Evolutionary conservation across 2,113 vertebrate species (phyloP).

Genomic region (Melanerpes formicivorus): DNA sequence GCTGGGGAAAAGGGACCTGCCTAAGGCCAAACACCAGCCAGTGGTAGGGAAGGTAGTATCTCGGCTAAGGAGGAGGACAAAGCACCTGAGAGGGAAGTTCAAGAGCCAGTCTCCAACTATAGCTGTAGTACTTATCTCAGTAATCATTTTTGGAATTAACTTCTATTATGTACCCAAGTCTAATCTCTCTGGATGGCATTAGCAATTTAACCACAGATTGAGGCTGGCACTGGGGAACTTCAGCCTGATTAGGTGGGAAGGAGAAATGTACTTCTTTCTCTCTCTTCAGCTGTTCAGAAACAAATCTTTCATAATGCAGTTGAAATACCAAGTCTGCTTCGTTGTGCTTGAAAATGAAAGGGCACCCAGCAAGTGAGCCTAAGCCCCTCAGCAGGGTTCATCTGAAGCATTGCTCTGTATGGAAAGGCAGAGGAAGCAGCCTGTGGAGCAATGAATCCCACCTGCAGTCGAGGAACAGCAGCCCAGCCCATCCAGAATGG

Average conservation of each 20-base stretch:
- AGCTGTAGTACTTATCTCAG: not conserved
- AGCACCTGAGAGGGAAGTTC: not conserved
- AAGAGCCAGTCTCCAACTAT: not conserved
- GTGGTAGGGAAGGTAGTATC: not conserved
- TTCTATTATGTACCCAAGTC: not conserved
- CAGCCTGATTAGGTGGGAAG: conserved; percentile 19
- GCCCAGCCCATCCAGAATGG: not conserved
- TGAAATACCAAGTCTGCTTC: not conserved
- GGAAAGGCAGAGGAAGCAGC: not conserved
- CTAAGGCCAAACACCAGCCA: not conserved
- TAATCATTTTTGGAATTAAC: not conserved
- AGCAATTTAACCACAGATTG: conserved; percentile 35
- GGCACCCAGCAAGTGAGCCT: not conserved
- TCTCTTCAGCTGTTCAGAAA: not conserved
- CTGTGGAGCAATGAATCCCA: not conserved
- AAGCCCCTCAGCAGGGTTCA: not conserved
- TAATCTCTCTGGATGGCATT: not conserved
- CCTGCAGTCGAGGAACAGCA: not conserved
- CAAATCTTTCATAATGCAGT: not conserved
- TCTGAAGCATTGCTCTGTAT: accelerated
- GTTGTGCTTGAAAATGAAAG: not conserved
- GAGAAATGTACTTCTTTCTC: not conserved
- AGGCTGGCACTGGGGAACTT: not conserved
- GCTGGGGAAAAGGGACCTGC: not conserved
- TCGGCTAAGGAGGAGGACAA: not conserved